A percentile compares a stretch with the other conserved stretches of the same genome.
Evolutionary conservation across 2,888 invertebrate species (phyloP).

Genomic region (Eilema sororculum): DNA sequence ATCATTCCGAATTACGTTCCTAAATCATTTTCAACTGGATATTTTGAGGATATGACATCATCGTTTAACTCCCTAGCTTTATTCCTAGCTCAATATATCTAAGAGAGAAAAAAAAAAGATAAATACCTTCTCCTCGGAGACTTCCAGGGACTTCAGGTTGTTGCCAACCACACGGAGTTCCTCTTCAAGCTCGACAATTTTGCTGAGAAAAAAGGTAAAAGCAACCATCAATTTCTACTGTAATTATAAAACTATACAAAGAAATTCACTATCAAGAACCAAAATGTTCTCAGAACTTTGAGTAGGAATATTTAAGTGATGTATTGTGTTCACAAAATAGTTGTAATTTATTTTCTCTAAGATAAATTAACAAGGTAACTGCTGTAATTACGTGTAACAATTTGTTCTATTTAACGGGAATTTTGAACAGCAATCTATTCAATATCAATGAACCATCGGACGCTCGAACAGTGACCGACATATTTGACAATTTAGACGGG

Average conservation of each 20-base stretch:
- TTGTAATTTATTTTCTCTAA: neutral
- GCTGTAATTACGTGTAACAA: conserved; percentile 30
- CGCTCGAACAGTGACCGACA: conserved; percentile 63
- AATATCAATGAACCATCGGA: conserved; percentile 55
- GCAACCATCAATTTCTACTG: conserved; percentile 73
- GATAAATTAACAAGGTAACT: conserved; percentile 32
- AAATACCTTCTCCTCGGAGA: conserved; percentile 99
- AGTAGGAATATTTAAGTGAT: neutral
- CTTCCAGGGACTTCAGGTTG: conserved; percentile 99
- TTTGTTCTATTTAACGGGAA: conserved; percentile 46
- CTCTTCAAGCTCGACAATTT: conserved; percentile 99
- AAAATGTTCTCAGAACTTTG: neutral
- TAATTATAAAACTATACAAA: conserved; percentile 23
- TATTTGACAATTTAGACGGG: conserved; percentile 57
- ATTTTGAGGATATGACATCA: conserved; percentile 10
- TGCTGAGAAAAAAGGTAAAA: conserved; percentile 88
- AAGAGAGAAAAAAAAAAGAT: conserved; percentile 31
- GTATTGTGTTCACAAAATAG: neutral
- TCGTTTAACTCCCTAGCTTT: conserved; percentile 21
- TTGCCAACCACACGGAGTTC: conserved; percentile 99
- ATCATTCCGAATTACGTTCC: conserved; percentile 61
- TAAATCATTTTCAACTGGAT: conserved; percentile 5
- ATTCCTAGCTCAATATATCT: conserved; percentile 21
- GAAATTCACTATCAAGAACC: conserved; percentile 10
- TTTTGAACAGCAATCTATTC: conserved; percentile 55